Conservation (phyloP, 2,888 invertebrate genomes). For the Machimus atricapillus region DNA sequence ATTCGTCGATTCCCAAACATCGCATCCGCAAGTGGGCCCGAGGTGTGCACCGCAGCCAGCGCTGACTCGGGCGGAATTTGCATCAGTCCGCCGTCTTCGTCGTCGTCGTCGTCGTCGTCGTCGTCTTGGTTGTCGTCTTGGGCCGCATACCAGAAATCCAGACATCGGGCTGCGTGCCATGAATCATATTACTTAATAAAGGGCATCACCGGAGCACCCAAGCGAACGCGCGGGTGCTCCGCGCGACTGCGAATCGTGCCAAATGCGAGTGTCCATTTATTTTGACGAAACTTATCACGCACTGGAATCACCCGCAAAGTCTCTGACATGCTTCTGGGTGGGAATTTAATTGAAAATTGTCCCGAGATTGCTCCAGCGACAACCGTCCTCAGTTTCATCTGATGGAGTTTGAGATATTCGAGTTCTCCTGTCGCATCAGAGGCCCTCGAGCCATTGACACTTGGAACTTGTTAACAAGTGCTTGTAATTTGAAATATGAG, state of each 20-base stretch:
- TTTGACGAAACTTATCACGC: background rate
- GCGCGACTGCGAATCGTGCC: background rate
- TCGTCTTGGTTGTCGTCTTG: background rate
- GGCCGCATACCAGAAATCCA: background rate
- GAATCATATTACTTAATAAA: slow-evolving; percentile 13
- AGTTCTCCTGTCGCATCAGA: background rate
- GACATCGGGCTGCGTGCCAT: background rate
- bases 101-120: background rate
- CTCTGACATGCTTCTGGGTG: background rate
- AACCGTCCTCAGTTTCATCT: background rate
- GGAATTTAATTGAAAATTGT: background rate
- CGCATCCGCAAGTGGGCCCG: background rate
- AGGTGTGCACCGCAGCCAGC: background rate
- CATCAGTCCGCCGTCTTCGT: background rate
- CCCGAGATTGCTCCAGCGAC: background rate
- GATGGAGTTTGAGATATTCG: background rate
- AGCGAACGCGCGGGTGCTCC: background rate
- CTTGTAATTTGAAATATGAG: background rate
- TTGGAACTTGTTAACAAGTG: background rate
- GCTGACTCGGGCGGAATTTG: background rate
- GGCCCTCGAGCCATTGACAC: background rate
- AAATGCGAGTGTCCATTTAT: slow-evolving; percentile 7
- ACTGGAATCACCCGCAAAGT: background rate
- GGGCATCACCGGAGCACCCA: background rate
- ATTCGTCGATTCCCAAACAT: background rate